A percentile compares a stretch with the other conserved stretches of the same genome.
phyloP scores from a whole-genome alignment of 2,113 vertebrate genomes.

The Syrmaticus mikado region DNA sequence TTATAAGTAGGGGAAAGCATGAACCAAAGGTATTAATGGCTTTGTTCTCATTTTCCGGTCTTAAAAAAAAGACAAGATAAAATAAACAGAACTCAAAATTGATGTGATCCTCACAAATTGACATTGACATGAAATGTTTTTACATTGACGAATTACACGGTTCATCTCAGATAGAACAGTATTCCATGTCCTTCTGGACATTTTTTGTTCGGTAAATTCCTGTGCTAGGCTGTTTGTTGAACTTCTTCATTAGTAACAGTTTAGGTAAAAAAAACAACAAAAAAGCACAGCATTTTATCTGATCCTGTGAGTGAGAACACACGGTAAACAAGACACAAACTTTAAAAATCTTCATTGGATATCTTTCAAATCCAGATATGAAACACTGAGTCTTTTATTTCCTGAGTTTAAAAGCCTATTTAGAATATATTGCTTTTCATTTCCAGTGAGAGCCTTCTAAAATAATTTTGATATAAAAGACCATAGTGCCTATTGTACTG shows the following conservation, averaged over 20 bases:
- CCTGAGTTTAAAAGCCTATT: conserved; percentile 5
- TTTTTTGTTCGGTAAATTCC: background rate
- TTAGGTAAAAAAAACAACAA: conserved; percentile 58
- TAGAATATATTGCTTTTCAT: conserved; percentile 13
- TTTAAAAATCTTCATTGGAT: conserved; percentile 31
- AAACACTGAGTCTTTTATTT: background rate
- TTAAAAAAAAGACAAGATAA: background rate
- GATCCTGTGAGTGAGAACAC: background rate
- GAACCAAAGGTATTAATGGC: background rate
- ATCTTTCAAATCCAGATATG: background rate
- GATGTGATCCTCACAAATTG: background rate
- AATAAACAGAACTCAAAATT: background rate
- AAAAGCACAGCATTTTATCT: background rate
- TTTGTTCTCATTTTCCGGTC: conserved; percentile 20
- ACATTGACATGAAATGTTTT: background rate
- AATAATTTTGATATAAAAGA: conserved; percentile 26
- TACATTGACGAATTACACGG: background rate
- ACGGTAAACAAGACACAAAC: conserved; percentile 17
- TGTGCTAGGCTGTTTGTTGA: conserved; percentile 19
- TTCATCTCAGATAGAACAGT: conserved; percentile 10
- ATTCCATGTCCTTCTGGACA: background rate
- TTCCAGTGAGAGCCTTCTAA: background rate
- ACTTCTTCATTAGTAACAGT: conserved; percentile 27
- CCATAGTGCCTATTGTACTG: background rate
- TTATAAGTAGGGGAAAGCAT: conserved; percentile 33